Evolutionary conservation across 2,113 vertebrate species (phyloP).

Genomic region (Felis chaus): DNA sequence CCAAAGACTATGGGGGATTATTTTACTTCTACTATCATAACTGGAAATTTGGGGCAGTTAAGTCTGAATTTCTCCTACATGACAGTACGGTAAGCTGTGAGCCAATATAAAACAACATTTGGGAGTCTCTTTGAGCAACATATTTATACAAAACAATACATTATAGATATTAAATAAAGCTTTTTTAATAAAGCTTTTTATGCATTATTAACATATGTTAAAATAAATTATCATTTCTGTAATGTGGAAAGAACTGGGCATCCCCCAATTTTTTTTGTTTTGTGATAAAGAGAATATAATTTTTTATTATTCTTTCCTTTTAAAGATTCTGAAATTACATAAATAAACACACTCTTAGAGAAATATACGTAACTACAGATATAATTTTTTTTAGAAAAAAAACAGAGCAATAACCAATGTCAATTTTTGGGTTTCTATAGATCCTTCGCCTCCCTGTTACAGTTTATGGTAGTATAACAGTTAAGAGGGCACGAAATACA

Average conservation of each 20-base stretch:
- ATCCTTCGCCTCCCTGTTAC: background rate
- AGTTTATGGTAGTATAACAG: background rate
- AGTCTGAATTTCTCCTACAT: background rate
- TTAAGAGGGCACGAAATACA: background rate
- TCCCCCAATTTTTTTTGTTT: background rate
- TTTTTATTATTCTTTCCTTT: background rate
- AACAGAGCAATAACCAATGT: background rate
- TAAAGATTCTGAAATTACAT: background rate
- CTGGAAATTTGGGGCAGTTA: background rate
- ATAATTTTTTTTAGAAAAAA: background rate
- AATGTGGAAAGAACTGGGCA: background rate
- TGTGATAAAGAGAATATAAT: background rate
- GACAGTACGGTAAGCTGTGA: background rate
- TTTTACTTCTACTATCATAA: background rate
- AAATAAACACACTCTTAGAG: background rate
- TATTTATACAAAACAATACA: background rate
- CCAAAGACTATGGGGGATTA: background rate
- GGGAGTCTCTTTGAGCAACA: background rate
- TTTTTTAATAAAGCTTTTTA: background rate
- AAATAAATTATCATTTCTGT: background rate
- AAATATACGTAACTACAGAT: background rate
- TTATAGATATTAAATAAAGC: background rate
- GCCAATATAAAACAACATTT: background rate
- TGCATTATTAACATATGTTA: background rate
- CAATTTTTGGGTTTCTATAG: background rate